A percentile compares a stretch with the other conserved stretches of the same genome.
phyloP scores from a whole-genome alignment of 2,888 invertebrate genomes.

The Eugnorisma glareosa region DNA sequence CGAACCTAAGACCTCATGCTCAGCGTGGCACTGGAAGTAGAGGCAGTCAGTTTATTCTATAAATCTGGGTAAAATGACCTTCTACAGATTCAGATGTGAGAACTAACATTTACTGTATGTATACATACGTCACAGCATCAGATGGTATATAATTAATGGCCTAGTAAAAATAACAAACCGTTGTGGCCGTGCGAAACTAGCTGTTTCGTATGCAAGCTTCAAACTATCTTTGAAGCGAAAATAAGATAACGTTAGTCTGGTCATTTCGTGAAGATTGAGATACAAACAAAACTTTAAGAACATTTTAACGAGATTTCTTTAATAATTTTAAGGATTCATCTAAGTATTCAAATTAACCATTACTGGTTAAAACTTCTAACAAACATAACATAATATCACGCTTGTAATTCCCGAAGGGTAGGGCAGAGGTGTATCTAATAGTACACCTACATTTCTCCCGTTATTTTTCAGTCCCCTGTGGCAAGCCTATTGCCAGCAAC shows the following conservation, averaged over 20 bases:
- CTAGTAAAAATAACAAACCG: constrained; percentile 51
- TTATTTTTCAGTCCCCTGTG: background rate
- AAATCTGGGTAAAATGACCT: constrained; percentile 14
- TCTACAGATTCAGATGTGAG: constrained; percentile 22
- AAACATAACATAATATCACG: background rate
- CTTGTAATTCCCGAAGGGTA: background rate
- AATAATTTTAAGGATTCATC: background rate
- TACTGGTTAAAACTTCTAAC: background rate
- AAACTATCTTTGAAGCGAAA: constrained; percentile 23
- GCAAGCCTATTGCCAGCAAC: too few species aligned
- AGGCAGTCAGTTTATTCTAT: background rate
- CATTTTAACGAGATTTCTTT: background rate
- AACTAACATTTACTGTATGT: constrained; percentile 36
- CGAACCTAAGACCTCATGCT: background rate
- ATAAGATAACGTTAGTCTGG: constrained; percentile 1
- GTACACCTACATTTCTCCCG: background rate
- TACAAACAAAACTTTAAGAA: background rate
- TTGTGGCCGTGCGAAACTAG: constrained; percentile 41
- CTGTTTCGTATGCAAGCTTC: constrained; percentile 19
- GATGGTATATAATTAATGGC: constrained; percentile 54
- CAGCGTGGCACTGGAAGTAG: background rate
- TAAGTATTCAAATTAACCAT: background rate
- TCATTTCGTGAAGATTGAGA: background rate
- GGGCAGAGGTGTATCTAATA: background rate
- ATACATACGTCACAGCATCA: constrained; percentile 46